Percentiles rank a stretch among this genome's conserved stretches.
phyloP scores from a whole-genome alignment of 2,113 vertebrate species.

The Strigops habroptila region DNA sequence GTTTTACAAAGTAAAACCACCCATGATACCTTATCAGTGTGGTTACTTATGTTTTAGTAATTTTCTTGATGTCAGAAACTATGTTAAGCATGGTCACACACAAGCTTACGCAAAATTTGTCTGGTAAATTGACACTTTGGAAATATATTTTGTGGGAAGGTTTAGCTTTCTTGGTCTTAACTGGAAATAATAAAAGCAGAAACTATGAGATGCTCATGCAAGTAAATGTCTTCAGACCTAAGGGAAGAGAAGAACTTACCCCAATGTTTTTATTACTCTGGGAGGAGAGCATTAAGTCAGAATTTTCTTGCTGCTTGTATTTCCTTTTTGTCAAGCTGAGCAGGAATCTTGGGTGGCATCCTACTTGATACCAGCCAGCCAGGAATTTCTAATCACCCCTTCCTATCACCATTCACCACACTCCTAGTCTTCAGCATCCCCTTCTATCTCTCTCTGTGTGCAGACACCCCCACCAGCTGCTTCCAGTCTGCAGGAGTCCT shows the following conservation, averaged over 20 bases:
- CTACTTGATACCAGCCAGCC: background rate
- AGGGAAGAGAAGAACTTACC: background rate
- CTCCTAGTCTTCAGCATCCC: background rate
- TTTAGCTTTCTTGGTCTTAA: background rate
- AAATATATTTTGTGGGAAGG: background rate
- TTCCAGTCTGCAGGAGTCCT: background rate
- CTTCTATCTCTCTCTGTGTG: background rate
- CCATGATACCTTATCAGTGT: background rate
- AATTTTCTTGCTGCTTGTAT: background rate
- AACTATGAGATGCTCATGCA: background rate
- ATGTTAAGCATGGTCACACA: background rate
- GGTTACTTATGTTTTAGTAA: background rate
- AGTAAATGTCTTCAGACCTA: background rate
- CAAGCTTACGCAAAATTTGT: background rate
- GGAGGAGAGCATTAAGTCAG: background rate
- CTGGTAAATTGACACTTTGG: background rate
- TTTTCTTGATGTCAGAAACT: background rate
- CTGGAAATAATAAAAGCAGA: background rate
- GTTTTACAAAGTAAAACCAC: background rate
- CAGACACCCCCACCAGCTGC: fast-evolving
- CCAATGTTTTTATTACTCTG: background rate
- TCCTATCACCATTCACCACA: background rate
- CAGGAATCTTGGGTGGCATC: background rate
- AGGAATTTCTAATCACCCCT: background rate
- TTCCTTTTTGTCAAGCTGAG: background rate